Evolutionary conservation across 2,113 vertebrate species (phyloP).

Genomic region (Noctilio leporinus): DNA sequence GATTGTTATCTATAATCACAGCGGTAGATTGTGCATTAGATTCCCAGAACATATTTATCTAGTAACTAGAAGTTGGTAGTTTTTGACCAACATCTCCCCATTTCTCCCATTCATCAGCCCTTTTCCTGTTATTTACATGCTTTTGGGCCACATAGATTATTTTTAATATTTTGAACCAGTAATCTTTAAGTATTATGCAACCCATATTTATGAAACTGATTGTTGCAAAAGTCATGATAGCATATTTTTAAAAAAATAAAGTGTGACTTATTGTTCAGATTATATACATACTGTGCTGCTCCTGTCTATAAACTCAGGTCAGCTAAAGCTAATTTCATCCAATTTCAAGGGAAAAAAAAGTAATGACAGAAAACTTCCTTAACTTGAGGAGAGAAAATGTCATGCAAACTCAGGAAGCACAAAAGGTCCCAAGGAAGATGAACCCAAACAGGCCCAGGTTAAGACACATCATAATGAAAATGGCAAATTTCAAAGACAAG

Average conservation of each 20-base stretch:
- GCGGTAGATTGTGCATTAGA: too few species aligned
- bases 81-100: background rate
- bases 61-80: background rate
- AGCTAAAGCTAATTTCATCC: background rate
- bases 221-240: background rate
- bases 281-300: background rate
- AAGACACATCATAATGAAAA: too few species aligned
- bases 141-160: background rate
- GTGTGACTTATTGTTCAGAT: background rate
- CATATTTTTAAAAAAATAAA: background rate
- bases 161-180: background rate
- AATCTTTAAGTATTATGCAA: background rate
- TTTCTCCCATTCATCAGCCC: background rate
- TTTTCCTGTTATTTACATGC: background rate
- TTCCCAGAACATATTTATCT: background rate
- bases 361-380: too few species aligned
- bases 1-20: background rate
- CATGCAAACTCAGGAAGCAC: too few species aligned
- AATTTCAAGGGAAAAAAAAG: background rate
- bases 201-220: background rate
- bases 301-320: background rate
- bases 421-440: too few species aligned
- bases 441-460: too few species aligned
- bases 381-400: too few species aligned
- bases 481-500: too few species aligned